phyloP scores from a whole-genome alignment of 2,888 invertebrate genomes.

The Campoplex nolae region DNA sequence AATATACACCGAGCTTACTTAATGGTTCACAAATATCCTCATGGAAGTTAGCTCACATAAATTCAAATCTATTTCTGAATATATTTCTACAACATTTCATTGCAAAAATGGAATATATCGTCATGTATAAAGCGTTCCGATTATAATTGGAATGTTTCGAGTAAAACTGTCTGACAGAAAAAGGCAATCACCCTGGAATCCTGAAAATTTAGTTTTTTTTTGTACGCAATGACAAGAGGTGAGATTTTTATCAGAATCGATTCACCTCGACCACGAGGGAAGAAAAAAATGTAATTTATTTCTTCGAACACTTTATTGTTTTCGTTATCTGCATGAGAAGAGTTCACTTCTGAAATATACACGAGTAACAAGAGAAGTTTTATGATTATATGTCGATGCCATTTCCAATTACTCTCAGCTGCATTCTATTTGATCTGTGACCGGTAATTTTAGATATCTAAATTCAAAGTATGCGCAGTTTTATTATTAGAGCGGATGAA shows the following conservation, averaged over 20 bases:
- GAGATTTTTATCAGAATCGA: not conserved
- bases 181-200: not conserved
- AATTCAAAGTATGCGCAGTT: slow-evolving; percentile 1
- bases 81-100: not conserved
- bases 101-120: not conserved
- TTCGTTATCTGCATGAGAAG: too few species aligned
- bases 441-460: not conserved
- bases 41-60: not conserved
- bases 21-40: not conserved
- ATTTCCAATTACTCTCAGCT: not conserved
- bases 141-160: not conserved
- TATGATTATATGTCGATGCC: not conserved
- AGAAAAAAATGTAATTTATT: not conserved
- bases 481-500: slow-evolving; percentile 5
- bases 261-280: not conserved
- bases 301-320: not conserved
- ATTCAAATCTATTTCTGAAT: not conserved
- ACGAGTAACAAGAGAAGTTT: not conserved
- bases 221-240: not conserved
- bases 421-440: not conserved
- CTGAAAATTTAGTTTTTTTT: not conserved
- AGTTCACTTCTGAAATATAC: not conserved
- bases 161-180: not conserved
- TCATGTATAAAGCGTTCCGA: not conserved
- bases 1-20: not conserved